These are phyloP conservation scores for Drosophila equinoxialis DNA, from an alignment of 1,140 invertebrate species.

Conservation along the genomic window DNA sequence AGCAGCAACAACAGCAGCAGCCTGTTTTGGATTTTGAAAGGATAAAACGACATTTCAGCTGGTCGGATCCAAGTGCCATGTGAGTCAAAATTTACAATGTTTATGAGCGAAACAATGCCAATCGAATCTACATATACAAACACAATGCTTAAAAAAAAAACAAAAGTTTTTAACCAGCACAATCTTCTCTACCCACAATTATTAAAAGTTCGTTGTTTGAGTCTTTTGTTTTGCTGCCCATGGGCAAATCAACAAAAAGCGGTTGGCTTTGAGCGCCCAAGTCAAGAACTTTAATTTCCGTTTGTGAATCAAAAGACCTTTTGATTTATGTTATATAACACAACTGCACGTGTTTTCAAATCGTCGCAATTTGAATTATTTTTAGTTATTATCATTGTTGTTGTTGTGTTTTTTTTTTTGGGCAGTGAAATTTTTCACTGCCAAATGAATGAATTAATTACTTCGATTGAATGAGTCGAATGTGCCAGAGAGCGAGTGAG, in stretches of 20 bases:
- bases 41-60: slow-evolving; percentile 80
- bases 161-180: background rate
- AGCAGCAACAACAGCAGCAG: slow-evolving; percentile 53
- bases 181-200: slow-evolving; percentile 31
- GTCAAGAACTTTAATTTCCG: slow-evolving; percentile 53
- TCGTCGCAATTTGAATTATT: slow-evolving; percentile 18
- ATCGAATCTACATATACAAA: background rate
- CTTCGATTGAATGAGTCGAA: background rate
- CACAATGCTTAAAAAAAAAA: background rate
- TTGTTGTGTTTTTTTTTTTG: slow-evolving; percentile 1
- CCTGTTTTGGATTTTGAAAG: slow-evolving; percentile 75
- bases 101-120: slow-evolving; percentile 11
- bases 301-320: slow-evolving; percentile 22
- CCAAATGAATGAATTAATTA: slow-evolving; percentile 47
- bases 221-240: slow-evolving; percentile 63
- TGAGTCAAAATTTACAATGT: slow-evolving; percentile 61
- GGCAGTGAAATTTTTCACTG: slow-evolving; percentile 13
- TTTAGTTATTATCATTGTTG: slow-evolving; percentile 11
- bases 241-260: slow-evolving; percentile 31
- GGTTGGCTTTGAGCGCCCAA: slow-evolving; percentile 50
- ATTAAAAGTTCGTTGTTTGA: slow-evolving; percentile 65
- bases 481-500: slow-evolving; percentile 5
- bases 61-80: slow-evolving; percentile 81
- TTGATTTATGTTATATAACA: slow-evolving; percentile 42
- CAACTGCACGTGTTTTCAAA: slow-evolving; percentile 33